A percentile compares a stretch with the other conserved stretches of the same genome.
Evolutionary conservation across 1,140 invertebrate genomes (phyloP).

Genomic region (Drosophila kohkoa): DNA sequence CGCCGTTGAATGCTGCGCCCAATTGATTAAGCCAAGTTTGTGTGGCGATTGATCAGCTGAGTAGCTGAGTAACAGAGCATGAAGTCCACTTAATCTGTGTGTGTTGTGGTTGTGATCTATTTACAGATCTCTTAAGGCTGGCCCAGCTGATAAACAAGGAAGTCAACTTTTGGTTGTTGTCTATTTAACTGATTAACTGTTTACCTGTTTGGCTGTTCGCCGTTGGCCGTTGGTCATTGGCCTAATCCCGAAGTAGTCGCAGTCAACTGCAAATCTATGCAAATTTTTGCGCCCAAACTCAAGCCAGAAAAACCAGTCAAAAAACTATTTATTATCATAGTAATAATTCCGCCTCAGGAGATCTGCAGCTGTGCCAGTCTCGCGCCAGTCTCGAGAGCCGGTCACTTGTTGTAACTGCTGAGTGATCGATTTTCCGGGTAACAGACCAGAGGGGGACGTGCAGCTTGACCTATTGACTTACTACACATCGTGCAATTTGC

Average conservation of each 20-base stretch:
- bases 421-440: constrained; percentile 33
- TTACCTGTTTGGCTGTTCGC: background rate
- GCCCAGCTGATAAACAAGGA: constrained; percentile 67
- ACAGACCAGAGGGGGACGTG: constrained; percentile 14
- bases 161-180: constrained; percentile 23
- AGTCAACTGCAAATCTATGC: constrained; percentile 60
- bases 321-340: constrained; percentile 74
- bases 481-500: constrained; percentile 58
- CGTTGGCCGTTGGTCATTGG: constrained; percentile 22
- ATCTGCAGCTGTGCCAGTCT: constrained; percentile 42
- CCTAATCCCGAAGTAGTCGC: constrained; percentile 28
- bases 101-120: constrained; percentile 39
- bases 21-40: constrained; percentile 47
- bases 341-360: constrained; percentile 74
- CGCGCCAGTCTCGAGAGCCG: background rate
- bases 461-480: constrained; percentile 77
- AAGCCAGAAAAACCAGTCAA: constrained; percentile 74
- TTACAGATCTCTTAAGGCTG: constrained; percentile 36
- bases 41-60: constrained; percentile 8
- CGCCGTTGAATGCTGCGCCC: constrained; percentile 58
- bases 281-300: constrained; percentile 42
- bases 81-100: constrained; percentile 56
- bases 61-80: constrained; percentile 24
- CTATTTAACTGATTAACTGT: no score
- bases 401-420: constrained; percentile 9